phyloP scores from a whole-genome alignment of 2,797 vertebrate genomes.

The Pogonophryne albipinna region DNA sequence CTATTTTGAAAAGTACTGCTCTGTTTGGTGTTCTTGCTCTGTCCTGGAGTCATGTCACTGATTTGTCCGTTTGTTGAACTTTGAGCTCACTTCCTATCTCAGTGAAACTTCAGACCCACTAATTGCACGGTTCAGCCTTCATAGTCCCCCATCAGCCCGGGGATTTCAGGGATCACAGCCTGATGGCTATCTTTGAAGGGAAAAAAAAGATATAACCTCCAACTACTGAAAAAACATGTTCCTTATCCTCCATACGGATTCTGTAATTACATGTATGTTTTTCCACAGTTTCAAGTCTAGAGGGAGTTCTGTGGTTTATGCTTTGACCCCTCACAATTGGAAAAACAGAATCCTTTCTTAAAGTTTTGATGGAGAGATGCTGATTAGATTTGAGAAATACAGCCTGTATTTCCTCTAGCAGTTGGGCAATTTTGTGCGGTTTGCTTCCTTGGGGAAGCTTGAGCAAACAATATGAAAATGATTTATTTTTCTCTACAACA shows the following conservation, averaged over 20 bases:
- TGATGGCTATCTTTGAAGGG: conserved; percentile 54
- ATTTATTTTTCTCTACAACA: conserved; percentile 77
- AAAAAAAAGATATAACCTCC: conserved; percentile 37
- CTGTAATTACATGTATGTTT: conserved; percentile 70
- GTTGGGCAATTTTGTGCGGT: conserved; percentile 77
- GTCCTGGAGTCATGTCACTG: not conserved
- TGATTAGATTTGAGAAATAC: conserved; percentile 80
- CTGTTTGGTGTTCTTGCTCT: not conserved
- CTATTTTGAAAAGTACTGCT: not conserved
- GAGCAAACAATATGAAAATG: conserved; percentile 82
- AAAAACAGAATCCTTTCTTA: conserved; percentile 73
- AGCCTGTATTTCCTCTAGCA: conserved; percentile 72
- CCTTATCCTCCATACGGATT: conserved; percentile 45
- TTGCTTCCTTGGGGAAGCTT: conserved; percentile 75
- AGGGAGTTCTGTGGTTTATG: conserved; percentile 57
- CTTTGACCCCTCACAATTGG: conserved; percentile 69
- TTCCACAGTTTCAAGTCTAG: conserved; percentile 60
- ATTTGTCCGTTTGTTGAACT: conserved; percentile 55
- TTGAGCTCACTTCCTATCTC: conserved; percentile 45
- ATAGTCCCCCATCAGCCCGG: conserved; percentile 35
- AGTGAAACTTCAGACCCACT: conserved; percentile 65
- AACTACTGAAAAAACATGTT: conserved; percentile 32
- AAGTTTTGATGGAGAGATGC: conserved; percentile 78
- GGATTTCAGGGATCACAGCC: conserved; percentile 55
- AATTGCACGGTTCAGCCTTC: conserved; percentile 65